Percentiles rank a stretch among this genome's conserved stretches.
Conservation (phyloP, 2,888 invertebrate genomes). For the Drosophila buzzatii region DNA sequence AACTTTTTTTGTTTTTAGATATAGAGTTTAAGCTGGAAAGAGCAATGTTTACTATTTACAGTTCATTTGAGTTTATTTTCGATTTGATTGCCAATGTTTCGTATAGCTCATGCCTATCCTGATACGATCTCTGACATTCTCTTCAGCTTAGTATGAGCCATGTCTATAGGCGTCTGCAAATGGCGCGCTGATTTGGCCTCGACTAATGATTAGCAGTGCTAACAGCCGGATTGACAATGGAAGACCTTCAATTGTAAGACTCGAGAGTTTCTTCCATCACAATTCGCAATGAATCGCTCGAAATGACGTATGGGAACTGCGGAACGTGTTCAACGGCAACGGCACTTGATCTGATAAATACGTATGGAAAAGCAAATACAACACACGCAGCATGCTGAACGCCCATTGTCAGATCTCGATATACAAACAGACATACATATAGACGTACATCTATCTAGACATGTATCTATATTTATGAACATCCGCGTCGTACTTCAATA, state of each 20-base stretch:
- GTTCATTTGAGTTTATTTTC: not conserved
- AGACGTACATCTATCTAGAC: not conserved
- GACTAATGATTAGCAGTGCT: conserved; percentile 15
- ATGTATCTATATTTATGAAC: conserved; percentile 34
- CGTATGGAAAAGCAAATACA: conserved; percentile 3
- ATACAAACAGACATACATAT: too few species aligned
- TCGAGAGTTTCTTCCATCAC: conserved; percentile 20
- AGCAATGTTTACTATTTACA: not conserved
- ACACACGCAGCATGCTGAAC: conserved; percentile 5
- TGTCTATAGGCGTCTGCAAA: not conserved
- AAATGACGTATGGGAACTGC: conserved; percentile 36
- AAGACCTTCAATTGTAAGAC: conserved; percentile 39
- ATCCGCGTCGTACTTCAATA: conserved; percentile 51
- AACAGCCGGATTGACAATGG: conserved; percentile 29
- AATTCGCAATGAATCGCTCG: conserved; percentile 29
- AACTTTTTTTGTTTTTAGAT: not conserved
- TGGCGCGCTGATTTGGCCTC: conserved; percentile 16
- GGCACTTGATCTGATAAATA: conserved; percentile 43
- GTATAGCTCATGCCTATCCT: not conserved
- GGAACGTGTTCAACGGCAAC: conserved; percentile 44
- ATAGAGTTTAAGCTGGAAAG: not conserved
- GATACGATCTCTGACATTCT: not conserved
- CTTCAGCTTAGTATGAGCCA: too few species aligned
- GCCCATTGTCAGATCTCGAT: conserved; percentile 29
- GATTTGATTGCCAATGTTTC: not conserved